Base-by-base conservation (phyloP, 2,888 invertebrate species). In the Zootermopsis nevadensis region DNA sequence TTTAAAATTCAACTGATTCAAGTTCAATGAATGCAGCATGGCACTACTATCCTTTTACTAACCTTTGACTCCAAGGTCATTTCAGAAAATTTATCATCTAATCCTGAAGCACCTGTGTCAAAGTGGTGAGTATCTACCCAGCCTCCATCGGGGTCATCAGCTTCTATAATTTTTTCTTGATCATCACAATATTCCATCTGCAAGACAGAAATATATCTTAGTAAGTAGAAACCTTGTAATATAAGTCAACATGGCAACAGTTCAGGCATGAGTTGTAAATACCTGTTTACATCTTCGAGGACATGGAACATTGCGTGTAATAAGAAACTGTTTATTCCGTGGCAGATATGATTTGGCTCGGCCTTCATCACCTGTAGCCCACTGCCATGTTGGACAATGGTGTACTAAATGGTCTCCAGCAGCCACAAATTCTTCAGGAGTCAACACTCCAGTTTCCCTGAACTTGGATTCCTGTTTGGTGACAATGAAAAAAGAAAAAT, bases 311-410 rank as follows among this genome's bases (percentile, higher is more conserved):
- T 98, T 99, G 86, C 96, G 93, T 0, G 99, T 99, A 80, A 99
- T 94, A 80, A 99, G 93, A 90, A 98, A 99, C 90, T 99, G 99
- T 90, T 99, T 99, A 87, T 98, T 96, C 88, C 94, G 92, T 0
- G 99, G 99, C 85, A 99, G 92, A 90, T 98, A 99, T 0, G 95
- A 90, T 88, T 98, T 97, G 38, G 94, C 90, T 90, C 96, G 96
- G n/a, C 94, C 92, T 86, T 97, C 96, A 89, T 99, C 99, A 0
- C 98, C 99, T 86, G 93, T 92, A 0, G 97, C 95, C 99, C 99
- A 99, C 88, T 98, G 97, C 99, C 99, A 99, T 0, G 99, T 99
- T 0, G 99, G 99, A 88, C 99, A 99, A 89, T 99, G 99, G 90
- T 99, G 99, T 0, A 99, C 99, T 83, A 99, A 91, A 90, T 99